Evolutionary conservation across 2,888 invertebrate genomes (phyloP).

Genomic region (Athalia rosae): DNA sequence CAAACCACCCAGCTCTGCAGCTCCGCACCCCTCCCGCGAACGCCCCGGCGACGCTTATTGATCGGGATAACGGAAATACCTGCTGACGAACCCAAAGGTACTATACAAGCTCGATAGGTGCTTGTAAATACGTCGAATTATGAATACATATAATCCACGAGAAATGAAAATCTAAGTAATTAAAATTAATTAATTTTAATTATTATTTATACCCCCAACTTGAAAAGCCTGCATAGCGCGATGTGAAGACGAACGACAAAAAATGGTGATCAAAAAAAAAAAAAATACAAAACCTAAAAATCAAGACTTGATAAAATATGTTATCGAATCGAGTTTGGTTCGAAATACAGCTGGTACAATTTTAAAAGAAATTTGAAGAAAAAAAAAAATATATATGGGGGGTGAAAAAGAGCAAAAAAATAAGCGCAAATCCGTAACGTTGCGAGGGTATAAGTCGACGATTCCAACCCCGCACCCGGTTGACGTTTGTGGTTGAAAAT

Average conservation of each 20-base stretch:
- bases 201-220: no score
- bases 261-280: neutral
- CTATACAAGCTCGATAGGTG: neutral
- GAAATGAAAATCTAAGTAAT: neutral
- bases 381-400: no score
- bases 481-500: neutral
- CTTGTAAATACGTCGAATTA: neutral
- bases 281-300: neutral
- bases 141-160: neutral
- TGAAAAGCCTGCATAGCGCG: neutral
- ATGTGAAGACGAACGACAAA: neutral
- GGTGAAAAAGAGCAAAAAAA: no score
- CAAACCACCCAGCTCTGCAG: no score
- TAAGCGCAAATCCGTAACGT: no score
- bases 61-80: slow-evolving; percentile 36
- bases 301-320: neutral
- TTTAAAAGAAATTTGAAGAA: no score
- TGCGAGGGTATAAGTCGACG: no score
- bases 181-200: neutral
- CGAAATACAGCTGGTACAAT: no score
- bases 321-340: no score
- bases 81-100: neutral
- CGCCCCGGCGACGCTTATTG: slow-evolving; percentile 9
- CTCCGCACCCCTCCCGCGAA: neutral
- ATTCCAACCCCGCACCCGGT: neutral